Base-by-base conservation (phyloP, 2,888 invertebrate genomes). In the Sinotaia quadrata region DNA sequence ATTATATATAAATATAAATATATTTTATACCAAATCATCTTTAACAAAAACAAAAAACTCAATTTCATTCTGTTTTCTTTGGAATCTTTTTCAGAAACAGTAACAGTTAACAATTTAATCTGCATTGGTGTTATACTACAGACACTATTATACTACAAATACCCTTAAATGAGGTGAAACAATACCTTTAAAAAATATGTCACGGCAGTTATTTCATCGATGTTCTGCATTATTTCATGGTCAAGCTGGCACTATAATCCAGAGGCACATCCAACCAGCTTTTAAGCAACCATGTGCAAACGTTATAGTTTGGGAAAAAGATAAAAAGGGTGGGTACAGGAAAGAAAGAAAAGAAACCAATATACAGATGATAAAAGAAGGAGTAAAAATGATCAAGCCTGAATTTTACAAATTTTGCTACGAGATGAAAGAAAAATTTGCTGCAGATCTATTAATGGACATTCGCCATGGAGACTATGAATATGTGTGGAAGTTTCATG, bases 401-500 rank as follows among this genome's bases (percentile, higher is more conserved):
- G 95, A 95, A 89, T 89, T 93, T 0, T 88, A 89, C 52, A 78
- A 94, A 37, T 93, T 92, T 89, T 89, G 89, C 41, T 85, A 92
- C 74, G 95, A 95, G 90, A 83, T 92, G 1, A 92, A 91, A 77
- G 93, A 93, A 68, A 89, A 90, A 66, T 84, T 93, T 15, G 90
- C 90, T 78, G 89, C 89, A 51, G 94, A 94, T 88, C 92, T 92
- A 2, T 54, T 74, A 36, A 27, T 75, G 18, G 34, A 62, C 52
- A 51, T 70, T 7, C 58, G 72, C 4, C 82, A 85, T 91, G 92
- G 93, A 52, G 94, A 95, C 89, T 92, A 92, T 5, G 94, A 95
- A 81, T 88, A 93, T 37, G 83, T 92, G 1, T 95, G 93, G 92
- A 91, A 91, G 80, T 95, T 96, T 87, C 85, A 89, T 69, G 89